Evolutionary conservation across 2,113 vertebrate genomes (phyloP), one percentile per base, ranked within the genome.

Genomic region (Hippocampus zosterae): DNA sequence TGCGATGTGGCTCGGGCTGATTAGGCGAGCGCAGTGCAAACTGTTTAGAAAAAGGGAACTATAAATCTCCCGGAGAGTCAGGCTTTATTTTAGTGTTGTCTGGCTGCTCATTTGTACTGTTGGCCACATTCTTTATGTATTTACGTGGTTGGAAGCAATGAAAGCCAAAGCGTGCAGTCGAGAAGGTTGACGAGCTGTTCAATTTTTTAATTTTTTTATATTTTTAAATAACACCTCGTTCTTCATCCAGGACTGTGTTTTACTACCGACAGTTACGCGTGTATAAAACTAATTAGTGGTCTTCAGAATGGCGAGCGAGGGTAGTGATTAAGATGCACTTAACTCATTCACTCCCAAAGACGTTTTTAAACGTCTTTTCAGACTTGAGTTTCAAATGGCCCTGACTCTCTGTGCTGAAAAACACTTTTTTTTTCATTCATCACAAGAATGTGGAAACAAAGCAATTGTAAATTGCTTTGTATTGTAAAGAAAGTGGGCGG

Each of bases 1-100:
- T 19, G 52, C 57, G 67, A 60, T 60, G 29, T 70, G 65, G 63
- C 65, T 78, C 42, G 0, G 8, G 68, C 68, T 71, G 79, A 87
- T 81, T 71, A 69, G 19, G 66, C 67, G 33, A 53, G 61, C 25
- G 2, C 11, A 16, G 63, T 27, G 69, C 69, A 52, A 69, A 42
- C 37, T 68, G 71, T 74, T 78, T 55, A 50, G 37, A 71, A 69
- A 69, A 71, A 72, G 37, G 40, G 63, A 46, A 2, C 16, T 41
- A 8, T 71, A 9, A 69, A 27, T 60, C 67, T 73, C 53, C 66
- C 23, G 33, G 10, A 62, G 1, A 6, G 11, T 70, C 68, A 3
- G 62, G 21, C 53, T 61, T 67, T 66, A 37, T 69, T 7, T 25
- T 19, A 42, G 10, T 27, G 37, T 9, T 71, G 68, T 72, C 59